A percentile compares a stretch with the other conserved stretches of the same genome.
phyloP scores from a whole-genome alignment of 2,113 vertebrate genomes.

The Melanotaenia duboulayi region DNA sequence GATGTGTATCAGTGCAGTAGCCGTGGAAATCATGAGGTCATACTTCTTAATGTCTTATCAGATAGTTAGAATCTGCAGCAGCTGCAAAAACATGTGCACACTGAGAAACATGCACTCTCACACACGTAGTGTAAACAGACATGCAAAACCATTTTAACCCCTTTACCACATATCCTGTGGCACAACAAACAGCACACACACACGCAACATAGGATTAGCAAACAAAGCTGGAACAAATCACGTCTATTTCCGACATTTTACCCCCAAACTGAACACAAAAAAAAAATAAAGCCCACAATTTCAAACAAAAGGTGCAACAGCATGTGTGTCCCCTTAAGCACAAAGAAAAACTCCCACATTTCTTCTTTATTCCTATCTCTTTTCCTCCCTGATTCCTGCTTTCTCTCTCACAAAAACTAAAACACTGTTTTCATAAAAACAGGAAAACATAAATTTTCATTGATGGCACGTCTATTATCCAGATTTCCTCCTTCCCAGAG shows the following conservation, averaged over 20 bases:
- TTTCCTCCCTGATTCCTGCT: slow-evolving; percentile 4
- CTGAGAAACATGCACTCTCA: slow-evolving; percentile 12
- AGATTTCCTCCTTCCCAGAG: slow-evolving; percentile 6
- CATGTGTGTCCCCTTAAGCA: neutral
- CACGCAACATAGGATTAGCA: slow-evolving; percentile 8
- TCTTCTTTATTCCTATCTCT: neutral
- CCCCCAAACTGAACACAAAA: slow-evolving; percentile 35
- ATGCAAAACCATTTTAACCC: slow-evolving; percentile 5
- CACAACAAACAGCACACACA: slow-evolving; percentile 13
- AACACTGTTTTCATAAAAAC: slow-evolving; percentile 21
- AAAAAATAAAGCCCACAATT: slow-evolving; percentile 2
- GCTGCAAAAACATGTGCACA: slow-evolving; percentile 64
- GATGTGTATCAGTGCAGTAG: slow-evolving; percentile 67
- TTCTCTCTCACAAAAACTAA: neutral
- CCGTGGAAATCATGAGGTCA: slow-evolving; percentile 70
- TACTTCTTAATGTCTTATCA: slow-evolving; percentile 64
- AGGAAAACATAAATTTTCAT: slow-evolving; percentile 32
- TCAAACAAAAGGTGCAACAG: slow-evolving; percentile 1
- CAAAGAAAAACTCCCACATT: neutral
- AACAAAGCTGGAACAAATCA: slow-evolving; percentile 32
- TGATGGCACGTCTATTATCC: slow-evolving; percentile 3
- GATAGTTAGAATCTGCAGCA: slow-evolving; percentile 59
- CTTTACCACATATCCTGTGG: slow-evolving; percentile 1
- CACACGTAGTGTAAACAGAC: slow-evolving; percentile 40
- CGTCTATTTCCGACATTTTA: slow-evolving; percentile 35